Base-by-base conservation (phyloP, 2,888 invertebrate species). In the Drosophila acutilabella region DNA sequence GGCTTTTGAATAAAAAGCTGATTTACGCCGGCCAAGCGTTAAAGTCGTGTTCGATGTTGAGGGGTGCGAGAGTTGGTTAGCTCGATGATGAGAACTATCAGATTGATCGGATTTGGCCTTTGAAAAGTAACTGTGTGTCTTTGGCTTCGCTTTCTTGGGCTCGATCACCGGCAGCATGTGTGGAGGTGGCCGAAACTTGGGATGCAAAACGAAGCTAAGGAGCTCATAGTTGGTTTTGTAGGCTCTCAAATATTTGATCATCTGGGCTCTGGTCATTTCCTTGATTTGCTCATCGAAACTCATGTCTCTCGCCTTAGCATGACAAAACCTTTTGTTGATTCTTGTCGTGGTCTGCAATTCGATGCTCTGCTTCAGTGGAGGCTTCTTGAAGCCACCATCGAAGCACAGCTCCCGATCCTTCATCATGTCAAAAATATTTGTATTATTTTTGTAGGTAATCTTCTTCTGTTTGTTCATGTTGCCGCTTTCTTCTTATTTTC, bases 181-280 rank as follows among this genome's bases (percentile, higher is more conserved):
- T 14, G n/a, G 10, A 8, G 51, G 4, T 4, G 42, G 23, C n/a
- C 36, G 51, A 58, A 45, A 20, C 20, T 14, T 59, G 23, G 68
- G 44, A 2, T 60, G 36, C 33, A 26, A 8, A 30, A 50, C 26
- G 23, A 53, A 44, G 41, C 42, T 33, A 10, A 50, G 23, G 6
- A 54, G 18, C 10, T 59, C 48, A 40, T 23, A 23, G 50, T 59
- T 59, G 11, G 30, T 33, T 18, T 68, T 53, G 30, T 40, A 44
- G 10, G 30, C 14, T 1, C n/a, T 14, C 38, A 64, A 30, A 7
- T 40, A 53, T 11, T 42, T 42, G 42, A 26, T 61, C 68, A 20
- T 42, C 26, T 51, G 59, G 20, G 16, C 40, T n/a, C 14, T 51
- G 3, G 64, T 57, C 6, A 44, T n/a, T 20, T 57, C 40, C 30